phyloP scores from a whole-genome alignment of 2,113 vertebrate genomes.

The Mus pahari region DNA sequence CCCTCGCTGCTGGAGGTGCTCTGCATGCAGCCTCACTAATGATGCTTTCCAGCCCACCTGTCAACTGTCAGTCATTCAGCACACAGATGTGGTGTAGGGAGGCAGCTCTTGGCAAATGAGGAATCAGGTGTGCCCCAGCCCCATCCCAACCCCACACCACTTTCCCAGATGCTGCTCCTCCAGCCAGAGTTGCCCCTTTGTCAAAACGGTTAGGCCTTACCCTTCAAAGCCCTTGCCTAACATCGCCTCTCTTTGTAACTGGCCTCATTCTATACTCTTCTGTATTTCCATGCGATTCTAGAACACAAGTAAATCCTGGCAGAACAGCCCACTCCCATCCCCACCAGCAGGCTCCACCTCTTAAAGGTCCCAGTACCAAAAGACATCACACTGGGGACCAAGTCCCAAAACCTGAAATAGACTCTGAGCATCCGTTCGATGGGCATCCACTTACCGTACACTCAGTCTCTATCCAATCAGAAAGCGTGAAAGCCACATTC shows the following conservation, averaged over 20 bases:
- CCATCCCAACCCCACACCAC: fast-evolving
- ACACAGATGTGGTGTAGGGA: neutral
- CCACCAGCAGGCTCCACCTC: neutral
- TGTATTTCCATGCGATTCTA: neutral
- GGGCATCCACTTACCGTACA: neutral
- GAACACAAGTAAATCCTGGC: neutral
- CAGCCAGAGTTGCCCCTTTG: neutral
- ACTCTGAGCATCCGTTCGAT: fast-evolving
- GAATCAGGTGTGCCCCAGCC: neutral
- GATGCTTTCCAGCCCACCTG: neutral
- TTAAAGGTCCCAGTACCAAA: neutral
- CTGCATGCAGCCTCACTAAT: neutral
- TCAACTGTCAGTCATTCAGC: neutral
- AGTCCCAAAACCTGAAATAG: neutral
- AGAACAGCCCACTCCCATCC: neutral
- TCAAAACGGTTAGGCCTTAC: neutral
- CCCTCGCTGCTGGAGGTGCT: neutral
- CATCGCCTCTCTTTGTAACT: neutral
- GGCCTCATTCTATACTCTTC: neutral
- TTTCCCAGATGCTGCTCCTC: neutral
- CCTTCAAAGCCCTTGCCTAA: neutral
- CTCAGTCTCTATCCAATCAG: neutral
- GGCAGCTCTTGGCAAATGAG: neutral
- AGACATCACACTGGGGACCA: neutral
- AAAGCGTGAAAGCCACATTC: neutral